phyloP scores from a whole-genome alignment of 2,888 invertebrate species.

The Macaria liturata region DNA sequence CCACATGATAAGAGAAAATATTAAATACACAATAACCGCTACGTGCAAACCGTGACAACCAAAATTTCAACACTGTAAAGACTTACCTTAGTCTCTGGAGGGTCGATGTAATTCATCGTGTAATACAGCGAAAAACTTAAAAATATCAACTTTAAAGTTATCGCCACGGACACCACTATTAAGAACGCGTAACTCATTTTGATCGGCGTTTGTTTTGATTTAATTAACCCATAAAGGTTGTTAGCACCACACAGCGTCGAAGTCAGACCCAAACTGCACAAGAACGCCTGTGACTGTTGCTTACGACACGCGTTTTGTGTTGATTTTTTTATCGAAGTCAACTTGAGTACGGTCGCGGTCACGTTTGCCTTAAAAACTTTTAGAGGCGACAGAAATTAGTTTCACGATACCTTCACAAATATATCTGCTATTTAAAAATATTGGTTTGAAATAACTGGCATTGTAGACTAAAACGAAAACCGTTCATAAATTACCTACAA shows the following conservation, averaged over 20 bases:
- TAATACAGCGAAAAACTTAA: slow-evolving; percentile 71
- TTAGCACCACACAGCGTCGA: slow-evolving; percentile 41
- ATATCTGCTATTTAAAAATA: too few species aligned
- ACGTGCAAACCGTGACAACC: slow-evolving; percentile 7
- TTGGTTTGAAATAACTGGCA: too few species aligned
- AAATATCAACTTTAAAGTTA: slow-evolving; percentile 68
- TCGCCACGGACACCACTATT: slow-evolving; percentile 71
- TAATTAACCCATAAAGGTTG: slow-evolving; percentile 16
- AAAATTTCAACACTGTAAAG: slow-evolving; percentile 23
- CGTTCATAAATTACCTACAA: too few species aligned
- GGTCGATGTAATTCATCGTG: slow-evolving; percentile 54
- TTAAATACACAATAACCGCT: neutral
- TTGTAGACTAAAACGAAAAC: too few species aligned
- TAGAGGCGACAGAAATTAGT: slow-evolving; percentile 41
- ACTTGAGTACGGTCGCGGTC: slow-evolving; percentile 39
- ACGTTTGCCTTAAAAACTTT: slow-evolving; percentile 38
- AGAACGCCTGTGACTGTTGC: slow-evolving; percentile 41
- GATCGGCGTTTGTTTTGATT: slow-evolving; percentile 3
- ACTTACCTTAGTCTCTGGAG: slow-evolving; percentile 51
- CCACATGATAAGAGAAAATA: neutral
- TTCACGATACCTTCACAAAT: too few species aligned
- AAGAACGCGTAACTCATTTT: slow-evolving; percentile 66
- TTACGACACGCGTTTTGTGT: slow-evolving; percentile 51
- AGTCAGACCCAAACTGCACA: slow-evolving; percentile 58
- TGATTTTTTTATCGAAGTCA: slow-evolving; percentile 63